These are phyloP conservation scores for Yoshiicerus persimilis DNA, from an alignment of 1,140 invertebrate genomes.

Conservation along the genomic window DNA sequence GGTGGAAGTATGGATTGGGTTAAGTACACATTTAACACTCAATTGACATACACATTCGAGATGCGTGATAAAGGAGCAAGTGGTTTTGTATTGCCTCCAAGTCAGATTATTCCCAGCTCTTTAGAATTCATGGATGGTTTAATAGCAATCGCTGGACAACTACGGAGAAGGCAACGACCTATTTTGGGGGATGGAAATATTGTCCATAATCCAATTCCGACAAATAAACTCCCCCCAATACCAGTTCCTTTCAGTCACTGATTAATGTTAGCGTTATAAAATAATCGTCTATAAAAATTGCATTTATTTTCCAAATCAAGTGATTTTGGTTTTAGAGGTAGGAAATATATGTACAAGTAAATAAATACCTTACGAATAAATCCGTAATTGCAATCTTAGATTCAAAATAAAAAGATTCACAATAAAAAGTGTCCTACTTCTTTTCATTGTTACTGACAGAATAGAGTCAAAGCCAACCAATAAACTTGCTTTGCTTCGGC, in stretches of 20 bases:
- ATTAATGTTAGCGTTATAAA: too few species aligned
- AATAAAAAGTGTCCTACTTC: too few species aligned
- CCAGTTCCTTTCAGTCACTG: background rate
- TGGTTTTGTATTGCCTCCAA: conserved; percentile 26
- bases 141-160: background rate
- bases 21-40: background rate
- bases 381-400: too few species aligned
- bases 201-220: background rate
- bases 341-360: too few species aligned
- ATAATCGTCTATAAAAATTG: too few species aligned
- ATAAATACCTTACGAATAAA: too few species aligned
- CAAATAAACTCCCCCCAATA: background rate
- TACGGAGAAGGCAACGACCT: background rate
- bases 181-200: background rate
- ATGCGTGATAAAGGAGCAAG: conserved; percentile 25
- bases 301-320: too few species aligned
- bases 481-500: too few species aligned
- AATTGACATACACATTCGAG: conserved; percentile 31
- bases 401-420: too few species aligned
- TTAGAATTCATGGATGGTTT: background rate
- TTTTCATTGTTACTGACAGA: too few species aligned
- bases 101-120: conserved; percentile 6
- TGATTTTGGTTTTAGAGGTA: too few species aligned
- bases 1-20: conserved; percentile 31
- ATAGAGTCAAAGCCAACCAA: too few species aligned